Percentiles rank a stretch among this genome's conserved stretches.
These are phyloP conservation scores for Drosophila anomalata DNA, from an alignment of 2,888 invertebrate genomes.

Conservation along the genomic window DNA sequence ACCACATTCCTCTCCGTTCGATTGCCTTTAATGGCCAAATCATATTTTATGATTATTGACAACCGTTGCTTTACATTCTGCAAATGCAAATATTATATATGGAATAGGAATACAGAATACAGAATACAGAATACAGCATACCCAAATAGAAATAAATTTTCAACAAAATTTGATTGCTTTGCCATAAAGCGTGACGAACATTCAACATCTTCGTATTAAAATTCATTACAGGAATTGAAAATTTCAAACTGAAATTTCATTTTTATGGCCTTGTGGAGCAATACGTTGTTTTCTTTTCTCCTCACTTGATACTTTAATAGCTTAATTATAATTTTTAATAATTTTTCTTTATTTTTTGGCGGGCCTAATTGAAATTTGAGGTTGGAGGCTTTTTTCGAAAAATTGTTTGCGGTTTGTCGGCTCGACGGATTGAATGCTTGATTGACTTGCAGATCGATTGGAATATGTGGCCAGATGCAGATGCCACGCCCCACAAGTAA, in stretches of 20 bases:
- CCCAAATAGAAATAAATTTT: conserved; percentile 33
- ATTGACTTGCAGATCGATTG: conserved; percentile 38
- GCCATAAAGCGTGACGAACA: conserved; percentile 32
- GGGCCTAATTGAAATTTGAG: conserved; percentile 20
- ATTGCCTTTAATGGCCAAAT: conserved; percentile 41
- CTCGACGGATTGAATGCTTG: conserved; percentile 35
- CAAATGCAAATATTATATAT: conserved; percentile 11
- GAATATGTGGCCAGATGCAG: conserved; percentile 40
- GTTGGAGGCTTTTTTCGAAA: not conserved
- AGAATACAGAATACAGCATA: not conserved
- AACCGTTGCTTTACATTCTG: conserved; percentile 19
- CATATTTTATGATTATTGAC: conserved; percentile 45
- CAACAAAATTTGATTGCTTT: conserved; percentile 30
- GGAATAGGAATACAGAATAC: not conserved
- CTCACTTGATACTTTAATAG: not conserved
- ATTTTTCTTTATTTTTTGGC: not conserved
- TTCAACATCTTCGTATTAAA: conserved; percentile 20
- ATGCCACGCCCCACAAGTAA: conserved; percentile 38
- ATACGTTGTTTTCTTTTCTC: too few relatives aligned
- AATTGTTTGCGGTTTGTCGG: conserved; percentile 20
- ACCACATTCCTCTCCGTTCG: conserved; percentile 30
- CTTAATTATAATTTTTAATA: conserved; percentile 26
- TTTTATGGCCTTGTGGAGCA: not conserved
- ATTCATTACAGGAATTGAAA: conserved; percentile 22
- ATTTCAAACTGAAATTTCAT: conserved; percentile 2